A percentile compares a stretch with the other conserved stretches of the same genome.
phyloP scores from a whole-genome alignment of 2,888 invertebrate genomes.

The Agriotes lineatus region DNA sequence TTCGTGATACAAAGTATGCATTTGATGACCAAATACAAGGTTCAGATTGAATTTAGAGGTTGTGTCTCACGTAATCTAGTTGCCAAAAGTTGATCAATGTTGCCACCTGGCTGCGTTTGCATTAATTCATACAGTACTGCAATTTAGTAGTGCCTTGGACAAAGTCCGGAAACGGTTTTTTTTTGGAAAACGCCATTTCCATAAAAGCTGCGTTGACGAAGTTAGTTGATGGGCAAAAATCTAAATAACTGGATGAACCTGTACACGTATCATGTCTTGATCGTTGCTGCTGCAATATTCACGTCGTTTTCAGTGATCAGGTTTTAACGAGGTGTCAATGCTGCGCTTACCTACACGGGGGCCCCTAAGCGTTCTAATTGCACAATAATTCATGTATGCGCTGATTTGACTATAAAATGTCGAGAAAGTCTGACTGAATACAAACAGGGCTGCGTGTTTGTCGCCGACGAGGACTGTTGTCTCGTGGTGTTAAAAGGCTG shows the following conservation, averaged over 20 bases:
- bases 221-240: not conserved
- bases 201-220: no score
- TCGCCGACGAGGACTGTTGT: not conserved
- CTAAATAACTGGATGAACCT: constrained; percentile 15
- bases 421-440: constrained; percentile 28
- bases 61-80: no score
- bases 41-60: no score
- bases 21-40: no score
- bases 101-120: no score
- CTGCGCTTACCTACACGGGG: not conserved
- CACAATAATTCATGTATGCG: constrained; percentile 23
- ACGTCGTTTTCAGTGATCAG: not conserved
- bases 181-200: no score
- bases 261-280: not conserved
- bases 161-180: no score
- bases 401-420: constrained; percentile 36
- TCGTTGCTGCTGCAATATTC: not conserved
- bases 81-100: no score
- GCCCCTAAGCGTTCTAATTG: constrained; percentile 12
- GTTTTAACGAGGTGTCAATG: no score
- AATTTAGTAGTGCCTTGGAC: no score
- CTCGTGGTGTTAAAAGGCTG: constrained; percentile 20
- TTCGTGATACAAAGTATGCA: no score
- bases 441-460: not conserved
- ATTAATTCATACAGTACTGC: no score